phyloP scores from a whole-genome alignment of 2,888 invertebrate species.

The Stegophylla sp. region DNA sequence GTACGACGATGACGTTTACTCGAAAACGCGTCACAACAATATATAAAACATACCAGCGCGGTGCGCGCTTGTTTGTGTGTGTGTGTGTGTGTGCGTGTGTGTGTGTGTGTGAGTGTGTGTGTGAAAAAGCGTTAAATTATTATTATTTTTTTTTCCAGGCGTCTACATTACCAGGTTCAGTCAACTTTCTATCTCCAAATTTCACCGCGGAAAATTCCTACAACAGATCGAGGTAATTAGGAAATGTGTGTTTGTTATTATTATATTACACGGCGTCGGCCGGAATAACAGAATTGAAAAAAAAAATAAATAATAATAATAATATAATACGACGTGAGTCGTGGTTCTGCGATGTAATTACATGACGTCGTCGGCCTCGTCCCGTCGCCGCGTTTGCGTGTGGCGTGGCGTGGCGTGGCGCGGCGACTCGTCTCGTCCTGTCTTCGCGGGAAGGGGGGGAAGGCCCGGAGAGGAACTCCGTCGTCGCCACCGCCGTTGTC shows the following conservation, averaged over 20 bases:
- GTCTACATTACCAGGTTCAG: slow-evolving; percentile 1
- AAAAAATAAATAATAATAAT: background rate
- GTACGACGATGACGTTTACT: too few species aligned
- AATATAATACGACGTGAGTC: slow-evolving; percentile 1
- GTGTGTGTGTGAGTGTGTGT: background rate
- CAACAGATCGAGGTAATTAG: slow-evolving; percentile 46
- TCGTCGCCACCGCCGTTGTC: too few species aligned
- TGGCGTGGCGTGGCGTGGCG: too few species aligned
- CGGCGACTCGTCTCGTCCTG: slow-evolving; percentile 6
- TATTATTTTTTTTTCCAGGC: background rate
- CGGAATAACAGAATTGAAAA: background rate
- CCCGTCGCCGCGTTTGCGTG: slow-evolving; percentile 19
- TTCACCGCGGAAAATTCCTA: slow-evolving; percentile 34
- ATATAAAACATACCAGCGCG: too few species aligned
- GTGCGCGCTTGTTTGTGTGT: too few species aligned
- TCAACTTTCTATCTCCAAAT: slow-evolving; percentile 22
- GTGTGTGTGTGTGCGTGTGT: background rate
- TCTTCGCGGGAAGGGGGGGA: background rate
- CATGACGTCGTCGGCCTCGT: slow-evolving; percentile 46
- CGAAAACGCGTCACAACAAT: too few species aligned
- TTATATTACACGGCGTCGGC: background rate
- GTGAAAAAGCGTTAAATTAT: background rate
- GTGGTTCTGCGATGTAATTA: slow-evolving; percentile 12
- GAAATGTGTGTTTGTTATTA: background rate
- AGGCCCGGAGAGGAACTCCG: slow-evolving; percentile 4